These are phyloP conservation scores for Nomada fabriciana DNA, from an alignment of 2,888 invertebrate species.

Conservation along the genomic window DNA sequence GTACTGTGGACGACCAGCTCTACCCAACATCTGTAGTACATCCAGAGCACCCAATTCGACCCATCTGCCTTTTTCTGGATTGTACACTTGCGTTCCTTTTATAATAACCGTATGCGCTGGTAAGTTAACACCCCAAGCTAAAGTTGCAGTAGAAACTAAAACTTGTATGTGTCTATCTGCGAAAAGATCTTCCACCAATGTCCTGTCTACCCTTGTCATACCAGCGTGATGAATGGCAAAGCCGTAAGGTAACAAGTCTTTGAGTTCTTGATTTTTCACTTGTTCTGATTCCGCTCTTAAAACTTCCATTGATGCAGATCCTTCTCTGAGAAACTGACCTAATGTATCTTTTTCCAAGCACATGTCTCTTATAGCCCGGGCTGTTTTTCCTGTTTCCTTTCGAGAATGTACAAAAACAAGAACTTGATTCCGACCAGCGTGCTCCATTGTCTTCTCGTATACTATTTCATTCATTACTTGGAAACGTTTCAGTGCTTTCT, in stretches of 20 bases:
- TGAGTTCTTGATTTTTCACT: constrained; percentile 97
- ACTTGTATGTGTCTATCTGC: constrained; percentile 99
- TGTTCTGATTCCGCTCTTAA: constrained; percentile 98
- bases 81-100: constrained; percentile 99
- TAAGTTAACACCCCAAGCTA: constrained; percentile 99
- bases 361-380: constrained; percentile 97
- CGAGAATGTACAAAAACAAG: constrained; percentile 99
- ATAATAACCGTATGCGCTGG: constrained; percentile 99
- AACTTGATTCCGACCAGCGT: constrained; percentile 99
- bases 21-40: constrained; percentile 98
- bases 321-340: constrained; percentile 97
- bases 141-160: constrained; percentile 98
- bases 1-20: constrained; percentile 97
- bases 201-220: constrained; percentile 99
- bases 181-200: constrained; percentile 99
- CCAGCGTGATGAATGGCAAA: constrained; percentile 99
- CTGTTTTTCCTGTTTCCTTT: constrained; percentile 99
- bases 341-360: constrained; percentile 99
- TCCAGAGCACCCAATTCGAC: constrained; percentile 98
- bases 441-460: constrained; percentile 99
- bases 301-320: constrained; percentile 98
- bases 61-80: constrained; percentile 99
- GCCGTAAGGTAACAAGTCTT: constrained; percentile 97
- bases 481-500: constrained; percentile 98
- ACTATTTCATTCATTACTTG: constrained; percentile 99